These are phyloP conservation scores for Dascyllus trimaculatus DNA, from an alignment of 2,113 vertebrate species.

Conservation along the genomic window DNA sequence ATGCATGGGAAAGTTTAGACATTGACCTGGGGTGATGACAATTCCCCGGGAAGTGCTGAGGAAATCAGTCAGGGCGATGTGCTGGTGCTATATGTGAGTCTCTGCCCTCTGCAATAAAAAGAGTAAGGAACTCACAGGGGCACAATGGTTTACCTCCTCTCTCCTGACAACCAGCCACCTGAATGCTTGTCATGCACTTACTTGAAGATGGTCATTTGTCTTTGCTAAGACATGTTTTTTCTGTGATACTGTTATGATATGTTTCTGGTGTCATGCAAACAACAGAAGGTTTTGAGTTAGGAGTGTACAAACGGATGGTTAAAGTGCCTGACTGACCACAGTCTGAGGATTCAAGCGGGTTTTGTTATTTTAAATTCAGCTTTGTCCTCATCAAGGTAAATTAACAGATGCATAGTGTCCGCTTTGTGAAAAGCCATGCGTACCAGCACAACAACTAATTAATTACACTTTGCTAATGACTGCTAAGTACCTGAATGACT, in stretches of 20 bases:
- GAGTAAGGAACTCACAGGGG: slow-evolving; percentile 36
- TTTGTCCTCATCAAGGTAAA: slow-evolving; percentile 46
- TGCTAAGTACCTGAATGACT: neutral
- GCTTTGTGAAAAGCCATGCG: slow-evolving; percentile 9
- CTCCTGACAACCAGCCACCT: slow-evolving; percentile 43
- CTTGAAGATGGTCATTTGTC: slow-evolving; percentile 49
- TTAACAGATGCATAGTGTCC: slow-evolving; percentile 20
- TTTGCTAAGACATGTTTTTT: slow-evolving; percentile 34
- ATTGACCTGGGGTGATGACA: slow-evolving; percentile 81
- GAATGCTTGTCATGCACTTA: slow-evolving; percentile 48
- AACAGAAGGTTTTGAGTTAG: slow-evolving; percentile 5
- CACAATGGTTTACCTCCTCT: slow-evolving; percentile 41
- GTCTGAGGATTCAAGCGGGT: slow-evolving; percentile 31
- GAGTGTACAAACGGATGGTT: slow-evolving; percentile 1
- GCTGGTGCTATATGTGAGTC: slow-evolving; percentile 43
- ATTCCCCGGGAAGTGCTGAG: slow-evolving; percentile 73
- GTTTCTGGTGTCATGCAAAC: slow-evolving; percentile 25
- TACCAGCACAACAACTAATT: neutral
- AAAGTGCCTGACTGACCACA: slow-evolving; percentile 20
- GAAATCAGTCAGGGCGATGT: slow-evolving; percentile 70
- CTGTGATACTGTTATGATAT: slow-evolving; percentile 30
- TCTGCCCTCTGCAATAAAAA: slow-evolving; percentile 66
- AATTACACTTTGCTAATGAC: slow-evolving; percentile 16
- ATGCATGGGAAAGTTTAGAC: slow-evolving; percentile 82
- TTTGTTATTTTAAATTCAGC: slow-evolving; percentile 58